A percentile compares a stretch with the other conserved stretches of the same genome.
These are phyloP conservation scores for sheep (Ovis aries) DNA, from an alignment of 2,113 vertebrate genomes.

Conservation along the genomic window DNA sequence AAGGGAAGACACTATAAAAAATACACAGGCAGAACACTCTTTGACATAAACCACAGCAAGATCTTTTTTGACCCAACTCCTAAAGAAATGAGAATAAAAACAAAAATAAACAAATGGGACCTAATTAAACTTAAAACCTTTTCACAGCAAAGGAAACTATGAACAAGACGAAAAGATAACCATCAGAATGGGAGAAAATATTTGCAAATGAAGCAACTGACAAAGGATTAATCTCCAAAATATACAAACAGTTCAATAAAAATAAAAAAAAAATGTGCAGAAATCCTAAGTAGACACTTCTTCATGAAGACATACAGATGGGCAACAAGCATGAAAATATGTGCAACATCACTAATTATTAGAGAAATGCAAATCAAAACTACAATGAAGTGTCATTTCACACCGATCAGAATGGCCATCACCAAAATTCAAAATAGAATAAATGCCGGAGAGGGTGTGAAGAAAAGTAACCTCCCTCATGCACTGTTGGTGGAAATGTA, in stretches of 20 bases:
- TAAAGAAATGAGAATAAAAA: not conserved
- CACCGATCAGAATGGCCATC: not conserved
- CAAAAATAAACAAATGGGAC: not conserved
- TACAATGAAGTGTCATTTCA: not conserved
- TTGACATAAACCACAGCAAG: not conserved
- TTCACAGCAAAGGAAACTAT: not conserved
- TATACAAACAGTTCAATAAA: not conserved
- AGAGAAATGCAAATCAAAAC: not conserved
- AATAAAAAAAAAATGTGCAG: not conserved
- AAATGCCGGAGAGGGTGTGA: not conserved
- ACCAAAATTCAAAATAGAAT: not conserved
- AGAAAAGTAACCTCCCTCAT: not conserved
- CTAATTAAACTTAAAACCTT: not conserved
- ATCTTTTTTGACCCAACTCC: not conserved
- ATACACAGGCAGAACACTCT: not conserved
- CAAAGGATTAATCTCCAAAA: not conserved
- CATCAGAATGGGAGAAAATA: not conserved
- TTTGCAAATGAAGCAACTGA: not conserved
- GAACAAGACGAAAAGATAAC: not conserved
- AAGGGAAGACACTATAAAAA: not conserved
- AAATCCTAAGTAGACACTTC: not conserved
- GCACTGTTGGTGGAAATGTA: not conserved
- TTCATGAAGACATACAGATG: not conserved
- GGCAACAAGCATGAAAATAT: not conserved
- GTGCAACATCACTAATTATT: not conserved